Percentiles rank a stretch among this genome's conserved stretches.
phyloP scores from a whole-genome alignment of 2,113 vertebrate species.

The Haemorhous mexicanus region DNA sequence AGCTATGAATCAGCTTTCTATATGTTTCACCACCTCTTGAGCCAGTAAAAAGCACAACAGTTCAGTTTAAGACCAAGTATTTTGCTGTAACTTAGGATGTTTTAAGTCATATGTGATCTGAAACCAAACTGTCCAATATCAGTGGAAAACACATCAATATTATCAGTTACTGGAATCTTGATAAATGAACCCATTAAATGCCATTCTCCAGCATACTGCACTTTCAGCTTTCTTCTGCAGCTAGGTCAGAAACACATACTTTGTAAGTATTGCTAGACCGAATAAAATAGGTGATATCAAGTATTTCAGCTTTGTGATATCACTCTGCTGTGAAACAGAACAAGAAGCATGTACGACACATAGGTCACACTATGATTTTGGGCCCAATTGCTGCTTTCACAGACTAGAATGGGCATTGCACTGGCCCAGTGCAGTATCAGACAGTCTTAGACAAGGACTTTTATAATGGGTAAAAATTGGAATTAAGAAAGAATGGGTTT shows the following conservation, averaged over 20 bases:
- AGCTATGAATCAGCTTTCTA: background rate
- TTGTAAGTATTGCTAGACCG: background rate
- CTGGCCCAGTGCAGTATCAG: background rate
- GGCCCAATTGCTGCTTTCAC: background rate
- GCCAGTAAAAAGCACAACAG: background rate
- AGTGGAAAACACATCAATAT: background rate
- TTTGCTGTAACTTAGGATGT: background rate
- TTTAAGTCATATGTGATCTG: background rate
- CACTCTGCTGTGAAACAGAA: background rate
- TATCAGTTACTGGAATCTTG: slow-evolving; percentile 16
- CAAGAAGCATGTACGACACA: background rate
- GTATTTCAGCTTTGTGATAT: background rate
- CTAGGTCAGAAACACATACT: background rate
- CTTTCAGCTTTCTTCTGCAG: background rate
- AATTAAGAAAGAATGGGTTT: background rate
- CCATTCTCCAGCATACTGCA: background rate
- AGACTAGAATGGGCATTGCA: background rate
- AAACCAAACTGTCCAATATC: background rate
- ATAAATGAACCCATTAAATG: background rate
- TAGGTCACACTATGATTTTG: background rate
- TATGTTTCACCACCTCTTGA: background rate
- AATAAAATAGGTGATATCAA: background rate
- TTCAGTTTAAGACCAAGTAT: background rate
- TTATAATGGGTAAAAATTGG: background rate
- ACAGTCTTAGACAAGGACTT: background rate